Evolutionary conservation across 2,113 vertebrate genomes (phyloP).

Genomic region (Ctenodactylus gundi): DNA sequence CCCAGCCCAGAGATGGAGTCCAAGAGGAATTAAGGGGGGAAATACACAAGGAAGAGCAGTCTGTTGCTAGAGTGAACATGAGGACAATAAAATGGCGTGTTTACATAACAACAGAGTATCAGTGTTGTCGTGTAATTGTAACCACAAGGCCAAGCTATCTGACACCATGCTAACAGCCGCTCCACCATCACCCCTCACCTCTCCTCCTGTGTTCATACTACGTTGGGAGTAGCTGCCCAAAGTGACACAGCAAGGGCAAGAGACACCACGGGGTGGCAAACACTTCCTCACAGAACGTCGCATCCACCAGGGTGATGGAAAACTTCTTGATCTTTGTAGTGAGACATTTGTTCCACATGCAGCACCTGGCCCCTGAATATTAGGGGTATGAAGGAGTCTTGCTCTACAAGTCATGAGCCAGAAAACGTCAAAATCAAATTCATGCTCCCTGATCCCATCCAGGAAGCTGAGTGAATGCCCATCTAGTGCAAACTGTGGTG

Average conservation of each 20-base stretch:
- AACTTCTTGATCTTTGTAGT: background rate
- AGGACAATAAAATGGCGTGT: background rate
- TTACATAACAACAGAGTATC: background rate
- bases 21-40: background rate
- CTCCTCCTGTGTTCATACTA: background rate
- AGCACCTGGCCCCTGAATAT: background rate
- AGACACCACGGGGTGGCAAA: background rate
- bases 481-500: background rate
- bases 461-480: background rate
- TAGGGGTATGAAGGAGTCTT: background rate
- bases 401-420: background rate
- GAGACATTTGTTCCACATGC: background rate
- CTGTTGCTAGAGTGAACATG: background rate
- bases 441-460: background rate
- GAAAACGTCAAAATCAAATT: background rate
- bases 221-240: background rate
- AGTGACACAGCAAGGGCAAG: background rate
- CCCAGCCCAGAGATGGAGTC: background rate
- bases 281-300: background rate
- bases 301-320: background rate
- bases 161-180: accelerated
- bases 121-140: background rate
- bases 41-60: background rate
- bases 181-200: background rate
- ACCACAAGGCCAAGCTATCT: background rate